A percentile compares a stretch with the other conserved stretches of the same genome.
phyloP scores from a whole-genome alignment of 2,113 vertebrate genomes.

The Silurus glanis region DNA sequence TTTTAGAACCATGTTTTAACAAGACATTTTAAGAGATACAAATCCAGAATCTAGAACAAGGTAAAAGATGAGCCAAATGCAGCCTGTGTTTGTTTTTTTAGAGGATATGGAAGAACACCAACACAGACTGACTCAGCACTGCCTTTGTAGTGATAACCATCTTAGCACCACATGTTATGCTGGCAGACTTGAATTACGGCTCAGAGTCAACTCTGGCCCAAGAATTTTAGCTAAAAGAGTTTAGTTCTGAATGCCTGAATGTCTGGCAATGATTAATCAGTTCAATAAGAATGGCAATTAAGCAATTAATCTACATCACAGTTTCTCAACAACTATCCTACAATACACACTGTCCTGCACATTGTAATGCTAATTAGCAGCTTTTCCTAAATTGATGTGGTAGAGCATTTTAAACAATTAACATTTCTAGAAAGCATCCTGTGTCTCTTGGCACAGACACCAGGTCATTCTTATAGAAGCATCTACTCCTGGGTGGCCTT shows the following conservation, averaged over 20 bases:
- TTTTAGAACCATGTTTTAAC: too few species aligned
- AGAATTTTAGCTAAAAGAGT: neutral
- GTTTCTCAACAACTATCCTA: too few species aligned
- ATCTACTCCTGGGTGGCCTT: neutral
- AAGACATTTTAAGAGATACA: too few species aligned
- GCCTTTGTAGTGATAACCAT: neutral
- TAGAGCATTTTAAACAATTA: neutral
- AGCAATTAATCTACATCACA: too few species aligned
- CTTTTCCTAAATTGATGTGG: neutral
- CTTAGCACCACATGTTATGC: neutral
- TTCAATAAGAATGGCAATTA: too few species aligned
- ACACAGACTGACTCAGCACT: neutral
- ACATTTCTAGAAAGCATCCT: neutral
- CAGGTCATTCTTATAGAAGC: neutral
- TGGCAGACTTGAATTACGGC: neutral
- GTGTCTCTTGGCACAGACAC: neutral
- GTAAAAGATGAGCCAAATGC: neutral
- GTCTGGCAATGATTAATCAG: too few species aligned
- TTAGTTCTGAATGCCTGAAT: neutral
- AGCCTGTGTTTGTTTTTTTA: neutral
- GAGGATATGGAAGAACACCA: neutral
- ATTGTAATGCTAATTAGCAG: neutral
- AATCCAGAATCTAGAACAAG: neutral
- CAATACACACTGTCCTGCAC: too few species aligned
- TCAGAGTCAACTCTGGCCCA: neutral